Base-by-base conservation (phyloP, 1,140 invertebrate species). In the Gonatopus flavifemur region DNA sequence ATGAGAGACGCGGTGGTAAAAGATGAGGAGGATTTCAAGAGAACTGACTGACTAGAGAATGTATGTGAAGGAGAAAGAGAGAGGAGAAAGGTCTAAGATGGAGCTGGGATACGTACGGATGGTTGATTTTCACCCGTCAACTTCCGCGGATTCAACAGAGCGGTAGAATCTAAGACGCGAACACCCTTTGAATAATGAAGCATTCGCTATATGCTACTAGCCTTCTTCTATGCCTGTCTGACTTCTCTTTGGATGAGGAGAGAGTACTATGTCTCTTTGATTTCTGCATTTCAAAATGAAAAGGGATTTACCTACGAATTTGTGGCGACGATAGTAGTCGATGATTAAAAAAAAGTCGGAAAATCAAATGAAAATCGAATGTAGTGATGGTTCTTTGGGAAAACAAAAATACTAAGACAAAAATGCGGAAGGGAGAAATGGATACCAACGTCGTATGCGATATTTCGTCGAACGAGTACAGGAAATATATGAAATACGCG, bases 121-220 rank as follows among this genome's bases (percentile, higher is more conserved):
- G 61, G 62, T 63, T 63, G 62, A 49, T 50, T 64, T 55, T 64
- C 58, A 63, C 64, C 66, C 66, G 67, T 71, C 63, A 69, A 69
- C 69, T 70, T 69, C 59, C 55, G 60, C 59, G 62, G 52, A 57
- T 55, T 50, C 62, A 69, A 53, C 62, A 55, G 60, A 67, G 66
- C 66, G 64, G 65, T 62, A 69, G 66, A 72, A 69, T 62, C 61
- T 59, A 67, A 74, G 67, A 72, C 59, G 71, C 62, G 56, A 66
- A 74, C 70, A 72, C 65, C 65, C 70, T 72, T 68, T 74, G 72
- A 75, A 75, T 74, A 75, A 75, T 74, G 72, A 76, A 75, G 67
- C 63, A 47, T 62, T 59, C 52, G 49, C 54, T n/a, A n/a, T n/a
- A n/a, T n/a, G n/a, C n/a, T n/a, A n/a, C n/a, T n/a, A n/a, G n/a